Evolutionary conservation across 2,797 vertebrate genomes (phyloP), one percentile per base, ranked within the genome.

Genomic region (Ciconia nigra): DNA sequence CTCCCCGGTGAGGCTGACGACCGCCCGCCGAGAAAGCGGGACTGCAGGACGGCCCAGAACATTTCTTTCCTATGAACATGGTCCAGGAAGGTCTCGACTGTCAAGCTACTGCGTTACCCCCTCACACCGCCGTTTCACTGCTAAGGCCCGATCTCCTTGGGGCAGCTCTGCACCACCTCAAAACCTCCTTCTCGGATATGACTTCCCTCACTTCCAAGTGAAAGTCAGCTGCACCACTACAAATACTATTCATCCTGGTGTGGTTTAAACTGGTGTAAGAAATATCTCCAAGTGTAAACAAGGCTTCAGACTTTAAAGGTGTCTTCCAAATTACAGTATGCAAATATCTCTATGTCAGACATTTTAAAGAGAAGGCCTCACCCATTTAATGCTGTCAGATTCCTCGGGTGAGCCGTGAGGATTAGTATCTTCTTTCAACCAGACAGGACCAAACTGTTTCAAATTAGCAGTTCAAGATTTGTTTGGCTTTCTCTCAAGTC

Each of bases 401-500:
- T 33, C 70, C 83, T 37, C 1, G 76, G 66, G 63, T 15, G 77
- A 57, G 58, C 61, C 71, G 33, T 2, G 59, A 89, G 84, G 93
- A 66, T 78, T 54, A 49, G 49, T 13, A 33, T 72, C 83, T 94
- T 95, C 93, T 80, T 87, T 82, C 87, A 84, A 52, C 58, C 89
- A 74, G 81, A 59, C 81, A 81, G 88, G 95, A 96, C 92, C 79
- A 91, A 93, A 94, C 82, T 81, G 41, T 93, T 90, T 91, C 92
- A 83, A 76, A 85, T 84, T 51, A 89, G 73, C 87, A 73, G 81
- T 91, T 93, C 62, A 41, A 86, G 86, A 63, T 66, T 54, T 42
- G 90, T 76, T 93, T 84, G 95, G 96, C 90, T 97, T 97, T 94
- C 92, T 96, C 90, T 92, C 78, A 35, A 95, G 94, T 93, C 96